Percentiles rank a stretch among this genome's conserved stretches.
These are phyloP conservation scores for Myanophis thanlyinensis DNA, from an alignment of 2,113 vertebrate species.

Conservation along the genomic window DNA sequence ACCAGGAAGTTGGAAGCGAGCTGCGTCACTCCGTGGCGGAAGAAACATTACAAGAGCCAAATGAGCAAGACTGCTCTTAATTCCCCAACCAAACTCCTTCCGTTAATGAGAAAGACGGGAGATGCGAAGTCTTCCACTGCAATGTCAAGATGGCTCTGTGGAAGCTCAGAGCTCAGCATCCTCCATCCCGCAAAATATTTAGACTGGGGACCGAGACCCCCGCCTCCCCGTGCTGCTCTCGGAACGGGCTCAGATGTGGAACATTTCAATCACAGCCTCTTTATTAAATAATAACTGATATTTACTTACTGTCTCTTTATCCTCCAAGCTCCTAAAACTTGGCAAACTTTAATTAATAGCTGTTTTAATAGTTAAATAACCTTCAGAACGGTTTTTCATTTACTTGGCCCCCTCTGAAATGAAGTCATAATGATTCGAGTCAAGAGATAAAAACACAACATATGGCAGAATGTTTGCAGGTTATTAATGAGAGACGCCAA, in stretches of 20 bases:
- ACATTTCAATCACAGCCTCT: slow-evolving; percentile 53
- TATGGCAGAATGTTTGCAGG: slow-evolving; percentile 57
- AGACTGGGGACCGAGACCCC: neutral
- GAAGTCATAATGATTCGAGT: slow-evolving; percentile 64
- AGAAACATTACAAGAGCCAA: neutral
- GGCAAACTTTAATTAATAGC: slow-evolving; percentile 71
- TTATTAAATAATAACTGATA: slow-evolving; percentile 68
- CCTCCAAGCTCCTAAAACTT: slow-evolving; percentile 56
- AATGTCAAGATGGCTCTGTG: rapidly evolving
- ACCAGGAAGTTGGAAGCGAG: neutral
- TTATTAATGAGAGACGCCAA: slow-evolving; percentile 59
- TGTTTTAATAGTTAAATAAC: slow-evolving; percentile 74
- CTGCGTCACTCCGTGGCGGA: neutral
- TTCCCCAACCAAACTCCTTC: neutral
- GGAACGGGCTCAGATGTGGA: slow-evolving; percentile 32
- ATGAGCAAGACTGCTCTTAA: neutral
- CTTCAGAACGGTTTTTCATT: slow-evolving; percentile 62
- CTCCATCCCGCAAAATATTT: neutral
- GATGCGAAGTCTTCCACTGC: rapidly evolving
- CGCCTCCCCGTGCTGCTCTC: slow-evolving; percentile 4
- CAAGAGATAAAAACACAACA: slow-evolving; percentile 64
- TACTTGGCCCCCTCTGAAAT: slow-evolving; percentile 56
- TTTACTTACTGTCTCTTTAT: slow-evolving; percentile 64
- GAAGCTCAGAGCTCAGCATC: neutral
- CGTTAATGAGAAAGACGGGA: neutral